Conservation (phyloP, 2,797 vertebrate genomes). For the Acrossocheilus wenchowensis region DNA sequence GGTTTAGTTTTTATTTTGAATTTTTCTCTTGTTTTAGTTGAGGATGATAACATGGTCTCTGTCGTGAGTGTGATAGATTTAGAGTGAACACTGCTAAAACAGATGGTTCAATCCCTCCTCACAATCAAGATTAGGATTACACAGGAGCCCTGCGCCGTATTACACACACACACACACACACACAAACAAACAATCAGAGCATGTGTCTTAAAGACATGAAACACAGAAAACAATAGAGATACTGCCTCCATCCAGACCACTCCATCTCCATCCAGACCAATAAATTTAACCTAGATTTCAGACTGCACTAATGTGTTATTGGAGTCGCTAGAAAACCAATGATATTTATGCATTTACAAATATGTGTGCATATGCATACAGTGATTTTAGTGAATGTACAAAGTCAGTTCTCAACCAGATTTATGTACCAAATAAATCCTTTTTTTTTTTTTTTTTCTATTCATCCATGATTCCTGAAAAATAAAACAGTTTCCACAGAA, state of each 20-base stretch:
- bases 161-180: neutral
- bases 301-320: neutral
- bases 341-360: neutral
- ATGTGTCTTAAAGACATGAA: neutral
- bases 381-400: neutral
- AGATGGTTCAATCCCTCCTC: constrained; percentile 73
- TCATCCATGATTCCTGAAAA: neutral
- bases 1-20: neutral
- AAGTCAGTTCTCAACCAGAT: neutral
- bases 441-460: neutral
- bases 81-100: constrained; percentile 62
- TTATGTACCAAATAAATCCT: neutral
- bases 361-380: neutral
- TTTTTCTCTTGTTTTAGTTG: neutral
- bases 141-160: neutral
- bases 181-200: neutral
- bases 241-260: no score
- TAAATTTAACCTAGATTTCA: neutral
- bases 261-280: neutral
- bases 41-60: neutral
- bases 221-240: neutral
- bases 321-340: neutral
- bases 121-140: constrained; percentile 80
- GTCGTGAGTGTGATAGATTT: neutral
- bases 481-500: neutral